Evolutionary conservation across 2,113 vertebrate species (phyloP).

Genomic region (Burhinus oedicnemus): DNA sequence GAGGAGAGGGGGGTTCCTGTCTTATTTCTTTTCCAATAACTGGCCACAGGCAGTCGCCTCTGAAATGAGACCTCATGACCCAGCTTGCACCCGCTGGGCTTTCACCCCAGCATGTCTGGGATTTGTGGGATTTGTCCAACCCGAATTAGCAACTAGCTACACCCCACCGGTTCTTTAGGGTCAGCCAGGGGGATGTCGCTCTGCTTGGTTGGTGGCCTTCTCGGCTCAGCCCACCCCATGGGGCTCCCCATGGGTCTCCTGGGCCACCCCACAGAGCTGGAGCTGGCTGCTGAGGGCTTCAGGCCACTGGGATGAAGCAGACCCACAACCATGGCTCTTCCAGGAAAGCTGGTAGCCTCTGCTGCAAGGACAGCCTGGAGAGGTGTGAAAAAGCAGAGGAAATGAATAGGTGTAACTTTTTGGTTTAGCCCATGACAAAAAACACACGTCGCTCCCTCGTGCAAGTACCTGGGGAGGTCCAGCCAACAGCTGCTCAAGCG

Average conservation of each 20-base stretch:
- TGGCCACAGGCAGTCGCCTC: not conserved
- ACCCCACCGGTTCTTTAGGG: not conserved
- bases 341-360: not conserved
- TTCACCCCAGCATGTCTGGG: rapidly evolving
- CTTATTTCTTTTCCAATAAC: not conserved
- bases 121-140: not conserved
- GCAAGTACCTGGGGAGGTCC: not conserved
- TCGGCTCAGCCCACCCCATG: rapidly evolving
- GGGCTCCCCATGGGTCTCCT: not conserved
- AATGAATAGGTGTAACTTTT: not conserved
- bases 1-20: not conserved
- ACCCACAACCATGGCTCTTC: not conserved
- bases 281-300: not conserved
- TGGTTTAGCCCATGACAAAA: not conserved
- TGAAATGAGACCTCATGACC: not conserved
- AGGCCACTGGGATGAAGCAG: rapidly evolving
- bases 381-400: not conserved
- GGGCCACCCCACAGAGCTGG: not conserved
- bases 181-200: not conserved
- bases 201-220: rapidly evolving
- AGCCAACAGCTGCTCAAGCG: not conserved
- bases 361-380: not conserved
- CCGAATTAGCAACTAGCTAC: rapidly evolving
- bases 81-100: not conserved
- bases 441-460: rapidly evolving